Evolutionary conservation across 2,888 invertebrate genomes (phyloP).

Genomic region (Thalpophila matura): DNA sequence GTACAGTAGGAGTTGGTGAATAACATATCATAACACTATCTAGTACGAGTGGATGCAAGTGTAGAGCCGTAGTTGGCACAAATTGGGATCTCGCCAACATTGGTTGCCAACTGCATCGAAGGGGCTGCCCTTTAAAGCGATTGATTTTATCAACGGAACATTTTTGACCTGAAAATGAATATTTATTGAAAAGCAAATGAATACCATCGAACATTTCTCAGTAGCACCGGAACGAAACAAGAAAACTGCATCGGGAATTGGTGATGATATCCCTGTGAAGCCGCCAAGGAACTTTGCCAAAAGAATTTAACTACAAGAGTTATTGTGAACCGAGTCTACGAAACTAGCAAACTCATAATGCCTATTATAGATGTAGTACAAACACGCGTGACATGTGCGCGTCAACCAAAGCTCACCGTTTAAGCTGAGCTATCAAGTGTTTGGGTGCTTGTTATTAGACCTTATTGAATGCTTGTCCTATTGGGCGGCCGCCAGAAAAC

Average conservation of each 20-base stretch:
- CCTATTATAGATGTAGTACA: conserved; percentile 48
- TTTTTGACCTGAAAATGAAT: conserved; percentile 64
- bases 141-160: conserved; percentile 72
- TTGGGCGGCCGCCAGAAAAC: conserved; percentile 81
- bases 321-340: conserved; percentile 49
- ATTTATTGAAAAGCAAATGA: conserved; percentile 56
- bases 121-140: conserved; percentile 75
- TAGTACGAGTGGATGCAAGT: conserved; percentile 67
- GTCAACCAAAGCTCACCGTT: conserved; percentile 52
- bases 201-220: conserved; percentile 40
- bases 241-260: conserved; percentile 70
- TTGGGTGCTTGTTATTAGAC: conserved; percentile 62
- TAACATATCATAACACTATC: conserved; percentile 74
- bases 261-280: conserved; percentile 67
- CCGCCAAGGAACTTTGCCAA: conserved; percentile 73
- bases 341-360: conserved; percentile 47
- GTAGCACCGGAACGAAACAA: conserved; percentile 57
- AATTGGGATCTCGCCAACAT: conserved; percentile 82
- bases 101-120: conserved; percentile 80
- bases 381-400: conserved; percentile 42
- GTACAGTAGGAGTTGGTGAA: conserved; percentile 60
- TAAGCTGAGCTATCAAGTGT: conserved; percentile 54
- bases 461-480: conserved; percentile 72
- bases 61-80: conserved; percentile 74
- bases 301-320: conserved; percentile 71